Evolutionary conservation across 2,113 vertebrate genomes (phyloP).

Genomic region (Lophochroa leadbeateri): DNA sequence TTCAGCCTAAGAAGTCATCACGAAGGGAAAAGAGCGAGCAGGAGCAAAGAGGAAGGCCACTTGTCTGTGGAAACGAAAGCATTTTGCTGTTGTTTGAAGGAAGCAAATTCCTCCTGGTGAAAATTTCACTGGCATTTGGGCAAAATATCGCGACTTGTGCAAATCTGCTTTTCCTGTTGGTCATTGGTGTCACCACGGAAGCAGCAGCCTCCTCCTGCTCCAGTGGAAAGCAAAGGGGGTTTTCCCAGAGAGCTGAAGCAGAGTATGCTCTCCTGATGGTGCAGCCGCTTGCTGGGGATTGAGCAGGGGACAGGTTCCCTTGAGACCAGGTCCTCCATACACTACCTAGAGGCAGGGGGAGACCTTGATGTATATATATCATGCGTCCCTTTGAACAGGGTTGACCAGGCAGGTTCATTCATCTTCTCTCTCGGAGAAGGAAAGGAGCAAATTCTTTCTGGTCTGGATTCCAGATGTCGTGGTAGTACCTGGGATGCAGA

Average conservation of each 20-base stretch:
- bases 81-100: neutral
- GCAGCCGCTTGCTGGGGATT: neutral
- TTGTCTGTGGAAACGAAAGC: neutral
- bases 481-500: neutral
- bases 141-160: neutral
- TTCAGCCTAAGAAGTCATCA: neutral
- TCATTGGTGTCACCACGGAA: accelerated
- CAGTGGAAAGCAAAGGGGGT: accelerated
- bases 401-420: neutral
- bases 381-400: constrained; percentile 1
- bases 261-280: neutral
- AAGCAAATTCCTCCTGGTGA: neutral
- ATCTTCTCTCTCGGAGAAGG: neutral
- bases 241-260: accelerated
- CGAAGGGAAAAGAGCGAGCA: neutral
- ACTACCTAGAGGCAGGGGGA: neutral
- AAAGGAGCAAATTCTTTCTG: neutral
- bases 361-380: neutral
- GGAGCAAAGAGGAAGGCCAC: neutral
- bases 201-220: neutral
- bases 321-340: neutral
- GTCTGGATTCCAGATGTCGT: constrained; percentile 39
- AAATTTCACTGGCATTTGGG: neutral
- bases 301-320: neutral
- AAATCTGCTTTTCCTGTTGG: neutral